phyloP scores from a whole-genome alignment of 2,888 invertebrate species.

The Ferrisia virgata region DNA sequence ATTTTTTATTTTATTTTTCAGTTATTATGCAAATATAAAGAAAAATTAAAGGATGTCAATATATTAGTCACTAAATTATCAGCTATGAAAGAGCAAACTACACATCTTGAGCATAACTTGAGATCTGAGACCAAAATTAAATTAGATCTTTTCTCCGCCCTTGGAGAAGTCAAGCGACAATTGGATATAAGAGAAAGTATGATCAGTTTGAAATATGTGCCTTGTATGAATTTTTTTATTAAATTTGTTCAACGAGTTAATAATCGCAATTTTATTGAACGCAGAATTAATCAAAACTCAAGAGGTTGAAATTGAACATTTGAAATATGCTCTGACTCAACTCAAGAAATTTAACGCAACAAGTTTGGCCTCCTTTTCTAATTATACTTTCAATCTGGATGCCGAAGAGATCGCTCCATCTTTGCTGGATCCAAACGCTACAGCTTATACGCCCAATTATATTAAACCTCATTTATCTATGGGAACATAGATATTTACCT shows the following conservation, averaged over 20 bases:
- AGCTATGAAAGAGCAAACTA: conserved; percentile 84
- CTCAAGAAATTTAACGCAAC: neutral
- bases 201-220: conserved; percentile 49
- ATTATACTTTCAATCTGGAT: conserved; percentile 5
- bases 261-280: neutral
- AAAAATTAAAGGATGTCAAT: conserved; percentile 67
- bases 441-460: conserved; percentile 80
- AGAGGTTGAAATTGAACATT: conserved; percentile 26
- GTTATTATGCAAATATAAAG: conserved; percentile 60
- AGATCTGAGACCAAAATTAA: conserved; percentile 97
- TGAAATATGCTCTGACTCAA: conserved; percentile 1
- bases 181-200: conserved; percentile 81
- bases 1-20: conserved; percentile 50
- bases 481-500: neutral
- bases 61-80: conserved; percentile 75
- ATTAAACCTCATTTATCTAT: conserved; percentile 15
- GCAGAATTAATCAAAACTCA: conserved; percentile 3
- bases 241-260: neutral
- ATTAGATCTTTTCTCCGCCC: conserved; percentile 93
- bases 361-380: neutral
- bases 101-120: conserved; percentile 87
- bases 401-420: conserved; percentile 50
- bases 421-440: conserved; percentile 84
- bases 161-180: conserved; percentile 90
- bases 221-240: neutral